Evolutionary conservation across 2,888 invertebrate genomes (phyloP).

Genomic region (Pristionchus maxplancki): DNA sequence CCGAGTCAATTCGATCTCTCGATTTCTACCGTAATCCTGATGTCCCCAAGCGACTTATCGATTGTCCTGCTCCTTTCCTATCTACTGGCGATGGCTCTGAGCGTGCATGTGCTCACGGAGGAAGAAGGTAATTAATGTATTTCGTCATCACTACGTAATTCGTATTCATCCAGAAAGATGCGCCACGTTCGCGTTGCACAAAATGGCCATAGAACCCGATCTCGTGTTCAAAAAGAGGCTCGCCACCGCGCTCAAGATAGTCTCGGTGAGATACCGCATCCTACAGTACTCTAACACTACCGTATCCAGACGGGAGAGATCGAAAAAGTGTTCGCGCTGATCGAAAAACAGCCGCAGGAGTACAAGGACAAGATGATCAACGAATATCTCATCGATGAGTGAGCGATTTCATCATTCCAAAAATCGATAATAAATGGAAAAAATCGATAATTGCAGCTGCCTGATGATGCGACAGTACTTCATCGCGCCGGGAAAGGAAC

Average conservation of each 20-base stretch:
- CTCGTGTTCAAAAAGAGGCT: neutral
- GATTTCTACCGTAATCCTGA: neutral
- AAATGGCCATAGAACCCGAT: neutral
- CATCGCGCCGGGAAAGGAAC: constrained; percentile 16
- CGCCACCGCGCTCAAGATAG: neutral
- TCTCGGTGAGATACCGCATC: neutral
- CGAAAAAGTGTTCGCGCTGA: neutral
- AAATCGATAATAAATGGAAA: neutral
- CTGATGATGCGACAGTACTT: constrained; percentile 9
- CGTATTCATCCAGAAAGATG: neutral
- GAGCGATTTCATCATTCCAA: neutral
- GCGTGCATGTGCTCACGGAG: neutral
- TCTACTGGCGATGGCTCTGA: neutral
- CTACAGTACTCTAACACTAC: neutral
- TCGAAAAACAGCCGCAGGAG: constrained; percentile 15
- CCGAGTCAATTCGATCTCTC: neutral
- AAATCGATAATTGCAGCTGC: constrained; percentile 25
- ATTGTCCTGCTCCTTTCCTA: neutral
- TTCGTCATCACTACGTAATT: neutral
- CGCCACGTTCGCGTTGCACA: constrained; percentile 14
- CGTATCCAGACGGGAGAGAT: neutral
- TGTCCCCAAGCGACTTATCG: neutral
- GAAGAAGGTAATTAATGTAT: neutral
- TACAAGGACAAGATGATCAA: constrained; percentile 33
- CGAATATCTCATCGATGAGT: constrained; percentile 13